Conservation (phyloP, 2,888 invertebrate species). For the Diadromus collaris region DNA sequence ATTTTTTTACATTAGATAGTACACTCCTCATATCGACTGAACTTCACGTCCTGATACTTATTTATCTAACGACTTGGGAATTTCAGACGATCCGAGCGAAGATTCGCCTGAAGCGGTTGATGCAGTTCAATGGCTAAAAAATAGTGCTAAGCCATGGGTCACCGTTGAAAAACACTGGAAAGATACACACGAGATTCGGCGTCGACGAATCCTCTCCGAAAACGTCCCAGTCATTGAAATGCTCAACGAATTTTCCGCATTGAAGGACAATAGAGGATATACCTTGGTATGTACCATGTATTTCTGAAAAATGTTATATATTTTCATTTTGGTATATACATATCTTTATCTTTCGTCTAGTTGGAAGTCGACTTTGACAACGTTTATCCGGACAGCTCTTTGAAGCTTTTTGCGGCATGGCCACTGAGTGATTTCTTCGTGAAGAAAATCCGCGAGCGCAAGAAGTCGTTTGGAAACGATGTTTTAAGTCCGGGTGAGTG, state of each 20-base stretch:
- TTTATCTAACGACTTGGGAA: neutral
- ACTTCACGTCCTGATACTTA: neutral
- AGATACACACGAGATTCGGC: neutral
- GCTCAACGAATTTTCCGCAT: constrained; percentile 5
- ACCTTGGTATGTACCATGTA: constrained; percentile 7
- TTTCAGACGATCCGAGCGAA: neutral
- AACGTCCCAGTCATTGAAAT: neutral
- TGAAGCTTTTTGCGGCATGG: constrained; percentile 6
- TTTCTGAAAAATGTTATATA: neutral
- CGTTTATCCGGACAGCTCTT: constrained; percentile 1
- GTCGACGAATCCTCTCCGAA: neutral
- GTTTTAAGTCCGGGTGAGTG: constrained; percentile 5
- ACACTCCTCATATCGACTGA: neutral
- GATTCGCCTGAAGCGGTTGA: neutral
- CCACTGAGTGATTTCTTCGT: constrained; percentile 3
- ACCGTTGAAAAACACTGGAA: constrained; percentile 5
- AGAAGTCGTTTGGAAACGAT: neutral
- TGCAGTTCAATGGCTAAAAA: neutral
- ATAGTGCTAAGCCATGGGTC: constrained; percentile 8
- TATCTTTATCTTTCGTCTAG: constrained; percentile 1
- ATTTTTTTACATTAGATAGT: neutral
- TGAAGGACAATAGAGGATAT: constrained; percentile 3
- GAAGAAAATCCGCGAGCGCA: neutral
- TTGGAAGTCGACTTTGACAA: constrained; percentile 28
- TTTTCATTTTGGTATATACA: neutral